phyloP scores from a whole-genome alignment of 2,797 vertebrate genomes.

The Gambusia yucatana region DNA sequence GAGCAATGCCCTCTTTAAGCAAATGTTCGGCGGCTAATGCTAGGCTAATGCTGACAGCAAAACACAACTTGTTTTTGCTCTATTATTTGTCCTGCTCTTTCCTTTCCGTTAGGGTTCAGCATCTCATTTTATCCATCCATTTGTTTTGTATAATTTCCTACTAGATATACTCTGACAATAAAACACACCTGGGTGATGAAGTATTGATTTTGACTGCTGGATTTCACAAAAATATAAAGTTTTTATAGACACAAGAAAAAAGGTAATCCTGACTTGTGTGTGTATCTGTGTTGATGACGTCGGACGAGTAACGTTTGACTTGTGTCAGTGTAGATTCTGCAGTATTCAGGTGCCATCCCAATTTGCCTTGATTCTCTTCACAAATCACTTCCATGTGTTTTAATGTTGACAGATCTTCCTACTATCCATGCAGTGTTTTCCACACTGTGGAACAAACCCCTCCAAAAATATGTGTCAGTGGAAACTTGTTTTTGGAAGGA shows the following conservation, averaged over 20 bases:
- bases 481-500: not conserved
- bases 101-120: not conserved
- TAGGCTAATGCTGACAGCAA: not conserved
- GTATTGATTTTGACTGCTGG: not conserved
- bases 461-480: no score
- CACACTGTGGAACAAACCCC: not conserved
- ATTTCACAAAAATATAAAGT: not conserved
- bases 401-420: not conserved
- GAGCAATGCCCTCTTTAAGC: slow-evolving; percentile 29
- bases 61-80: not conserved
- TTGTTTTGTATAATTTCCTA: not conserved
- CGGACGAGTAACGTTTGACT: not conserved
- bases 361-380: not conserved
- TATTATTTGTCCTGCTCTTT: slow-evolving; percentile 5
- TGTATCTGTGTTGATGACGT: not conserved
- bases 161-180: not conserved
- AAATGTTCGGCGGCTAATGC: not conserved
- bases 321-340: not conserved
- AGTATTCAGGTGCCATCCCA: not conserved
- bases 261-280: not conserved
- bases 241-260: not conserved
- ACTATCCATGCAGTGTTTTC: not conserved
- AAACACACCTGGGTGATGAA: not conserved
- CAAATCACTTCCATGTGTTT: not conserved
- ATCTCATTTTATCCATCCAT: not conserved